Base-by-base conservation (phyloP, 2,797 vertebrate genomes). In the Ibycter americanus region DNA sequence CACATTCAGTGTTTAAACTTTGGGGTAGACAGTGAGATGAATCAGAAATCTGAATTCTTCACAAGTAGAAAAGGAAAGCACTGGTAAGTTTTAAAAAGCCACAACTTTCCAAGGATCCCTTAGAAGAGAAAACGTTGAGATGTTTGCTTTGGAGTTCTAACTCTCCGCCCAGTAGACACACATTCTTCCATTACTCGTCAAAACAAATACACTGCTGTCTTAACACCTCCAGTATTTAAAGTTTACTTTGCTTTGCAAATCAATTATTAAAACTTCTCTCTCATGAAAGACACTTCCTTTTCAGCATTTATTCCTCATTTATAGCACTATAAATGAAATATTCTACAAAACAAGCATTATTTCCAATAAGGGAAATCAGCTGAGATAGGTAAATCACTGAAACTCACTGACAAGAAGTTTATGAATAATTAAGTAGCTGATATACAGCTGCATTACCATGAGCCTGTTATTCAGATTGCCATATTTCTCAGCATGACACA, bases 341-440 rank as follows among this genome's bases (percentile, higher is more conserved):
- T 92, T 94, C 95, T 73, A 90, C 81, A 83, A 89, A 86, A 78
- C 25, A 86, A 83, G 61, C 34, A 82, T 61, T 61, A 59, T 81
- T 87, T 73, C 55, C 85, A 93, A 79, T 63, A 90, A 62, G 22
- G 73, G 21, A 86, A 86, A 91, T 94, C 90, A 93, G 51, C 47
- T 34, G 47, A 94, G 82, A 72, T 42, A 96, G 74, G 88, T n/a
- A 76, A 96, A 93, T 65, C 74, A 34, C 52, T 73, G 72, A 90
- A 93, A 85, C 27, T 89, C 70, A 79, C 22, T 87, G 87, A 79
- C 65, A 84, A 62, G 87, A 91, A 82, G 10, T 52, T 86, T 51
- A 86, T 85, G 85, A 94, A 97, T 96, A 96, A 97, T 94, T 83
- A 91, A 96, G 73, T 25, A 93, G 26, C 54, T 36, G 23, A 65